Percentiles rank a stretch among this genome's conserved stretches.
Evolutionary conservation across 2,888 invertebrate species (phyloP).

Genomic region (Taphrorychus bicolor): DNA sequence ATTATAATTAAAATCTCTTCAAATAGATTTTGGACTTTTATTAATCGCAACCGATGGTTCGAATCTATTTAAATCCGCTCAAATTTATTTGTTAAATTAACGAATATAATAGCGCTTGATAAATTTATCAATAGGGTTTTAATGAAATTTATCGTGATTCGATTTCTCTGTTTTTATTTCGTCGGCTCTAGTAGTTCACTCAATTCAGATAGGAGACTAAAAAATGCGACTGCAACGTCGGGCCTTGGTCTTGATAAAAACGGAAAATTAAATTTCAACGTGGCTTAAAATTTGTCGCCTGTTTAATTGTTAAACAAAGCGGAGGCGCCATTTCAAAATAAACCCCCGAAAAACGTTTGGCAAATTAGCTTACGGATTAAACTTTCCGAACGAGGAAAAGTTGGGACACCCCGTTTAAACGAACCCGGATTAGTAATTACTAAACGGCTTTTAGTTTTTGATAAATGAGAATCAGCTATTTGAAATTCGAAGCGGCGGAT

Average conservation of each 20-base stretch:
- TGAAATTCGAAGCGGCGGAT: too few relatives aligned
- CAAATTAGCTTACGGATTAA: conserved; percentile 29
- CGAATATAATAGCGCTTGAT: conserved; percentile 3
- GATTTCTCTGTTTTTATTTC: background rate
- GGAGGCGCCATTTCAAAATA: conserved; percentile 26
- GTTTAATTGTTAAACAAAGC: conserved; percentile 31
- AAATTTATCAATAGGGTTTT: background rate
- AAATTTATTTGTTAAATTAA: conserved; percentile 15
- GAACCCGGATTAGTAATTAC: conserved; percentile 7
- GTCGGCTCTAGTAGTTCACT: too few relatives aligned
- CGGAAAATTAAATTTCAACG: conserved; percentile 22
- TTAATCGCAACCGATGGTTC: conserved; percentile 9
- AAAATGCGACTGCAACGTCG: background rate
- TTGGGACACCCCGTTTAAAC: conserved; percentile 8
- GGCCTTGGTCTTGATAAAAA: conserved; percentile 21
- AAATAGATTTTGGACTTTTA: conserved; percentile 16
- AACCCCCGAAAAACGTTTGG: conserved; percentile 21
- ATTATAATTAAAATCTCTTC: conserved; percentile 19
- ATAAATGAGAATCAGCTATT: background rate
- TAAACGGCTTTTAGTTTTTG: background rate
- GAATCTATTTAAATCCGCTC: conserved; percentile 10
- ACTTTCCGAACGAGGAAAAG: conserved; percentile 6
- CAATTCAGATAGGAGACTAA: too few relatives aligned
- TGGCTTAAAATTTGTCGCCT: conserved; percentile 27
- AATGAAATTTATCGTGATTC: background rate